A percentile compares a stretch with the other conserved stretches of the same genome.
Conservation (phyloP, 2,888 invertebrate genomes). For the Bibio marci region DNA sequence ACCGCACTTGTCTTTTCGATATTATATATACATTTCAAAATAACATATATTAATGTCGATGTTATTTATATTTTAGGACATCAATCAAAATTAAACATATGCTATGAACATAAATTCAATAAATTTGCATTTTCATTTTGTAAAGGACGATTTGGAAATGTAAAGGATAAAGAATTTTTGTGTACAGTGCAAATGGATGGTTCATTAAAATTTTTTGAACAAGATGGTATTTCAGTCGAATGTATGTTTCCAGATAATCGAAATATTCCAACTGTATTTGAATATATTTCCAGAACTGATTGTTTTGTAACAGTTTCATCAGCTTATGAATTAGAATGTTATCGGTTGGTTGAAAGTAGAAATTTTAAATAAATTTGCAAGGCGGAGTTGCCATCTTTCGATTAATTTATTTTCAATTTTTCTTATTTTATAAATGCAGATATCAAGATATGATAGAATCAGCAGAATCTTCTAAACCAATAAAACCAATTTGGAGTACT, state of each 20-base stretch:
- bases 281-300: constrained; percentile 65
- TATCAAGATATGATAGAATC: constrained; percentile 64
- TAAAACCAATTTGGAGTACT: constrained; percentile 26
- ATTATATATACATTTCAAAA: too few species aligned
- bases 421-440: constrained; percentile 27
- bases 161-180: constrained; percentile 67
- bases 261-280: constrained; percentile 56
- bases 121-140: constrained; percentile 61
- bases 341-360: constrained; percentile 55
- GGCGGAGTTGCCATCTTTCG: too few species aligned
- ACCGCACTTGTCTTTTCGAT: too few species aligned
- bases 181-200: constrained; percentile 88
- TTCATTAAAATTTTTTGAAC: constrained; percentile 76
- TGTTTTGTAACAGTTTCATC: constrained; percentile 69
- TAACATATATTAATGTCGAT: too few species aligned
- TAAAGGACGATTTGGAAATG: constrained; percentile 74
- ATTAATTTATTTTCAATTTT: neutral
- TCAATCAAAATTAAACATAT: constrained; percentile 47
- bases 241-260: constrained; percentile 53
- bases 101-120: constrained; percentile 67
- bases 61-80: constrained; percentile 33
- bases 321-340: constrained; percentile 70
- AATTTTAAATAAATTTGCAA: too few species aligned
- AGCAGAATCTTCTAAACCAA: constrained; percentile 38
- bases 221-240: constrained; percentile 74